Conservation (phyloP, 2,113 vertebrate species). For the Silurus meridionalis region DNA sequence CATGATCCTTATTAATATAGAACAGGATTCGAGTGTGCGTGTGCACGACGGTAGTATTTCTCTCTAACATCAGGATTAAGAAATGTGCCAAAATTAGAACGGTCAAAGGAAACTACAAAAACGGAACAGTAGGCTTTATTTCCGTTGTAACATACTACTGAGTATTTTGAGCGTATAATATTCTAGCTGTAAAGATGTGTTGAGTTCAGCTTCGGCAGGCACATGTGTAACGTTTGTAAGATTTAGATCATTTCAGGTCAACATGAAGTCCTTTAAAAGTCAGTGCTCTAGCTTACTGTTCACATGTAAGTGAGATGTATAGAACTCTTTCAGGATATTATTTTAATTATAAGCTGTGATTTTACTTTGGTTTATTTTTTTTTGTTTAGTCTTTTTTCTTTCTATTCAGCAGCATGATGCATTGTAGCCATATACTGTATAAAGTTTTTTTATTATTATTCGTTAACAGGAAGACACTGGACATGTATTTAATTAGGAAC, state of each 20-base stretch:
- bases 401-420: slow-evolving; percentile 34
- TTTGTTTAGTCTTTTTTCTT: not conserved
- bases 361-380: slow-evolving; percentile 17
- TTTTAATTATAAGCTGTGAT: slow-evolving; percentile 43
- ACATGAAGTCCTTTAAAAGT: slow-evolving; percentile 42
- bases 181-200: not conserved
- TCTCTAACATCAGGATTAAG: slow-evolving; percentile 52
- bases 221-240: slow-evolving; percentile 43
- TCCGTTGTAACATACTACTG: slow-evolving; percentile 42
- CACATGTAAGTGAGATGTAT: slow-evolving; percentile 41
- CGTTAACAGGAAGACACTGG: slow-evolving; percentile 39
- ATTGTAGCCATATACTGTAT: slow-evolving; percentile 39
- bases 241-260: slow-evolving; percentile 50
- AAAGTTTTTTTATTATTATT: not conserved
- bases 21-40: slow-evolving; percentile 66
- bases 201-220: slow-evolving; percentile 9
- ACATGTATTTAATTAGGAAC: slow-evolving; percentile 24
- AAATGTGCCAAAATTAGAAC: slow-evolving; percentile 69
- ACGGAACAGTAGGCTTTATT: slow-evolving; percentile 44
- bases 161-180: slow-evolving; percentile 18
- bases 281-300: slow-evolving; percentile 45
- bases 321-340: slow-evolving; percentile 12
- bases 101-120: slow-evolving; percentile 41
- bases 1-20: slow-evolving; percentile 70
- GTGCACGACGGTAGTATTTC: slow-evolving; percentile 49